Evolutionary conservation across 2,888 invertebrate species (phyloP), one percentile per base, ranked within the genome.

Genomic region (Callosobruchus maculatus): DNA sequence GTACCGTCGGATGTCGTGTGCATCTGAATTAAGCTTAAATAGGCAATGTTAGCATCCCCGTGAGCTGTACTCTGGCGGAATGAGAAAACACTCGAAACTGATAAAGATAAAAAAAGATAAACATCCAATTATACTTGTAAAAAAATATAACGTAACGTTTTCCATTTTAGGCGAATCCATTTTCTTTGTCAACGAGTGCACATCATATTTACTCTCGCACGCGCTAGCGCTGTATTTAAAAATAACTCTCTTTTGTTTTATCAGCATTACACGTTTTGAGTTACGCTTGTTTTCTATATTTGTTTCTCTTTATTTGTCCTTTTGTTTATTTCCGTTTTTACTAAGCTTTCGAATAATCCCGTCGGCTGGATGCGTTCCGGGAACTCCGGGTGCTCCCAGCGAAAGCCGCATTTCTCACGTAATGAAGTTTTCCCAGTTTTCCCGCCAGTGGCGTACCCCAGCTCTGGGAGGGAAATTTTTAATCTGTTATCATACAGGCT

Each of bases 221-320:
- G 13, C 49, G 49, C 49, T 49, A 49, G 49, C 49, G 49, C 49
- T 49, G 49, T 5, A 13, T 49, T 49, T 49, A 49, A 49, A 49
- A 49, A 49, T 49, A 49, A 49, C 49, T 49, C 49, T 30, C n/a
- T n/a, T n/a, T 49, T 49, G 49, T 49, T 49, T 49, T 49, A 49
- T 49, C 49, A 18, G 49, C 49, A 18, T 49, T 49, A 49, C 49
- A 70, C 70, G 70, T 69, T 70, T 73, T 73, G 71, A 70, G 72
- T 49, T 68, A 49, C 67, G 21, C 75, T 75, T 77, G 66, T 71
- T 76, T 72, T 76, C 74, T 31, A 72, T 73, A 73, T 76, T 72
- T 77, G 72, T 70, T 74, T 77, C 73, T 76, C 75, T 72, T 73
- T 78, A 77, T 76, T 67, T 75, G 76, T 75, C 78, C 78, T 75